These are phyloP conservation scores for Strigamia maritima DNA, from an alignment of 2,888 invertebrate species.

Conservation along the genomic window DNA sequence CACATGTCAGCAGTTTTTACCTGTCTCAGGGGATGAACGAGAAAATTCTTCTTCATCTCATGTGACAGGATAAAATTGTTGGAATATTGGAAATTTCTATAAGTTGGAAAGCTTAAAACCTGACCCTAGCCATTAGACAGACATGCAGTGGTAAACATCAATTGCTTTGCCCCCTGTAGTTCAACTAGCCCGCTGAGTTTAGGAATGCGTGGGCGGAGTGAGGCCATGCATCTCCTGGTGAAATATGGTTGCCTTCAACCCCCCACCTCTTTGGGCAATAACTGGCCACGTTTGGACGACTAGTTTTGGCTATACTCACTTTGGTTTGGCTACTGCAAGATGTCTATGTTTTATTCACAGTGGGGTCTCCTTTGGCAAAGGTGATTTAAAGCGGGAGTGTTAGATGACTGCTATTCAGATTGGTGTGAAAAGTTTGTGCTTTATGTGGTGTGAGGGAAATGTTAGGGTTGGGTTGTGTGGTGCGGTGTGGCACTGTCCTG, in stretches of 20 bases:
- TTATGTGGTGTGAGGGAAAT: background rate
- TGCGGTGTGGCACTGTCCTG: background rate
- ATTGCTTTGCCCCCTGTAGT: slow-evolving; percentile 7
- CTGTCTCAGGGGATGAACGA: background rate
- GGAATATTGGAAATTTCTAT: background rate
- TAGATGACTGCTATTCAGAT: background rate
- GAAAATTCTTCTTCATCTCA: background rate
- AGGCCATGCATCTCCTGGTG: slow-evolving; percentile 13
- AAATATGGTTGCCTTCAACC: slow-evolving; percentile 17
- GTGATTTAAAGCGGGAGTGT: background rate
- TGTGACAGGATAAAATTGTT: background rate
- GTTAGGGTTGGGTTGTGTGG: background rate
- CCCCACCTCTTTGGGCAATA: slow-evolving; percentile 26
- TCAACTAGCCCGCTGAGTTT: slow-evolving; percentile 20
- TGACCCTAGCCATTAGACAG: background rate
- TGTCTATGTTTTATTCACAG: slow-evolving; percentile 31
- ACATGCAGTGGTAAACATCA: slow-evolving; percentile 22
- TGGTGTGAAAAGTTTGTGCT: background rate
- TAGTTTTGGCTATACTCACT: slow-evolving; percentile 8
- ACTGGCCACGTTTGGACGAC: slow-evolving; percentile 29
- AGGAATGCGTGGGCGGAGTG: slow-evolving; percentile 34
- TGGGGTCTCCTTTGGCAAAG: slow-evolving; percentile 11
- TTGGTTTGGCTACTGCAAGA: slow-evolving; percentile 1
- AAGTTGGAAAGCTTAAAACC: slow-evolving; percentile 14
- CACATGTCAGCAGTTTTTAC: slow-evolving; percentile 9